phyloP scores from a whole-genome alignment of 2,113 vertebrate species.

The Trogon melanurus region DNA sequence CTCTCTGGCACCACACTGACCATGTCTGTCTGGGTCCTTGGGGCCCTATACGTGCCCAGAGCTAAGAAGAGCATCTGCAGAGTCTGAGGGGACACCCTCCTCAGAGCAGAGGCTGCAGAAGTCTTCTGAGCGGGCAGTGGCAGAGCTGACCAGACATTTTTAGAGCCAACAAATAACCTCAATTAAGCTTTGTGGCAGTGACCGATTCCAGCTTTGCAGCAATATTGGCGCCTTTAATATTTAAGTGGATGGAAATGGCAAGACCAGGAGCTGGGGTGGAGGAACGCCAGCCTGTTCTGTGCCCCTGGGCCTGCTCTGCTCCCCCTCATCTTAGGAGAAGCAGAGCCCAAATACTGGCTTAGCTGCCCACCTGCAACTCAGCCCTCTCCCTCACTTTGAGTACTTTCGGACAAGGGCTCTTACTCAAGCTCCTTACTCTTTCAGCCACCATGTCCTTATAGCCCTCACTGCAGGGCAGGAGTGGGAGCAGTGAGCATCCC shows the following conservation, averaged over 20 bases:
- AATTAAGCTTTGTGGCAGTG: slow-evolving; percentile 64
- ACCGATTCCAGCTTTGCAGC: neutral
- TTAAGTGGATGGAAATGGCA: slow-evolving; percentile 40
- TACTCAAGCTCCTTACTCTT: neutral
- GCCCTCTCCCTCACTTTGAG: neutral
- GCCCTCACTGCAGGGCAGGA: neutral
- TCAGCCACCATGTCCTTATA: accelerated
- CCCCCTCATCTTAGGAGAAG: accelerated
- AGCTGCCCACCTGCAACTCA: neutral
- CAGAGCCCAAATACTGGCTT: accelerated
- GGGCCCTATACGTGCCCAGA: neutral
- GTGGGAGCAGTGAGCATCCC: neutral
- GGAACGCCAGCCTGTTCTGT: neutral
- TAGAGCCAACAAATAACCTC: slow-evolving; percentile 60
- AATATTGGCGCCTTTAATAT: slow-evolving; percentile 56
- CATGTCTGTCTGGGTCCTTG: accelerated
- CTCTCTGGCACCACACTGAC: neutral
- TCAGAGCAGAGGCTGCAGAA: neutral
- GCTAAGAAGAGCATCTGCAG: neutral
- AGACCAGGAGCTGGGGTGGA: neutral
- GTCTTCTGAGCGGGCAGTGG: neutral
- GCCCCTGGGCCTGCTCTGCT: neutral
- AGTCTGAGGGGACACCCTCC: accelerated
- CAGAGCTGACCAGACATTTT: neutral
- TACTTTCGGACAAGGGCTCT: neutral